Evolutionary conservation across 2,113 vertebrate species (phyloP), one percentile per base, ranked within the genome.

Genomic region (Gnathonemus echidnorhynchus): DNA sequence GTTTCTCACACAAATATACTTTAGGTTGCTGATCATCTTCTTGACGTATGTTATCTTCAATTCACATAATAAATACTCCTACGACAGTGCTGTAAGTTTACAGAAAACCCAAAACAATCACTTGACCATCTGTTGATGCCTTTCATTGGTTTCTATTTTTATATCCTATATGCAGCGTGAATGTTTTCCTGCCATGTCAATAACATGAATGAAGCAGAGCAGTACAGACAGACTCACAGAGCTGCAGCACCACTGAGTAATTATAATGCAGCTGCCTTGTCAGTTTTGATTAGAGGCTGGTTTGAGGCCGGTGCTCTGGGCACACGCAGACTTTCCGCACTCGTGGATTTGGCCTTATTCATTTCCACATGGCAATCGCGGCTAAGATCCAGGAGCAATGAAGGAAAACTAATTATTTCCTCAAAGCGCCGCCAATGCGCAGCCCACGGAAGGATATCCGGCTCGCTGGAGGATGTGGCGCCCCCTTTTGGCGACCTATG

Each of bases 171-270:
- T 31, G 80, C 80, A 84, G 42, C 3, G 19, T 21, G 62, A 42
- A 27, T n/a, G 17, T 45, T 45, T 85, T 85, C 83, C 46, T 24
- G 39, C 39, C 83, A 45, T 86, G 84, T 27, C 24, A 48, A 50
- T 86, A 48, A 86, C 48, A 49, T 46, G 21, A 86, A 86, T 86
- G 84, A 45, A 7, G 27, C 52, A 56, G 31, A 84, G 49, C 46
- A 17, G 21, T 42, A 70, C 83, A 88, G 87, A 88, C 89, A 91
- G 89, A 52, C 89, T 90, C 91, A 53, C 35, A 6, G 91, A 90
- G 91, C 89, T 77, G 87, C 91, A 91, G 89, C 89, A 91, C 92
- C 91, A 89, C 91, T 89, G 62, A 53, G 87, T 83, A 90, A 90
- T 83, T 88, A 58, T 50, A 88, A 90, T 88, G 74, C 90, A 48